Evolutionary conservation across 2,113 vertebrate genomes (phyloP).

Genomic region (Azemiops feae): DNA sequence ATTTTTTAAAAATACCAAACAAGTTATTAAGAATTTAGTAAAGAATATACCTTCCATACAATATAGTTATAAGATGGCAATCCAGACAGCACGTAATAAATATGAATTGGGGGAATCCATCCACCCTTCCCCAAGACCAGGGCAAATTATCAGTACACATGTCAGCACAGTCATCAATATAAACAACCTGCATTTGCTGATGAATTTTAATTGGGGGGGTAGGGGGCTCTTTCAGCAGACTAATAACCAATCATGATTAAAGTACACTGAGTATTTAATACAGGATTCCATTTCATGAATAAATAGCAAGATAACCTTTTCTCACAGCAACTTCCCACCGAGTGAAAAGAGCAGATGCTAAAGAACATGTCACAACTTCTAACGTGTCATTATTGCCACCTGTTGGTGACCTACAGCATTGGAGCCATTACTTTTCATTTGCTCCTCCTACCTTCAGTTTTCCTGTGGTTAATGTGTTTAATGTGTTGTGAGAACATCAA

Average conservation of each 20-base stretch:
- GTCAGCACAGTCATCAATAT: background rate
- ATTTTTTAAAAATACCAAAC: background rate
- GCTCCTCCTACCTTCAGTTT: background rate
- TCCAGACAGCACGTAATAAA: background rate
- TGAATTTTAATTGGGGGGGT: background rate
- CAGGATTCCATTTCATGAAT: background rate
- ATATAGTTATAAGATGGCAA: background rate
- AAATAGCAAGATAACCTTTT: background rate
- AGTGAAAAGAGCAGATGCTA: background rate
- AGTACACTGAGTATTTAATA: background rate
- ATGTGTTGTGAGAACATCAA: background rate
- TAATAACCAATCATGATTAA: background rate
- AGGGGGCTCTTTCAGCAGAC: background rate
- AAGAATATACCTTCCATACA: background rate
- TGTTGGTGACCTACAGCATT: background rate
- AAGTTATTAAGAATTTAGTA: background rate
- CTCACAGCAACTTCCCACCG: background rate
- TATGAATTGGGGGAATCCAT: background rate
- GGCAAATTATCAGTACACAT: background rate
- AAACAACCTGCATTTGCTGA: background rate
- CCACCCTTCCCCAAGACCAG: background rate
- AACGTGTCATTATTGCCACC: background rate
- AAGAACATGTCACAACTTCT: background rate
- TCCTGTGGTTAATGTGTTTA: background rate
- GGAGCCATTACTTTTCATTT: background rate